phyloP scores from a whole-genome alignment of 2,113 vertebrate species.

The Prietella phreatophila region DNA sequence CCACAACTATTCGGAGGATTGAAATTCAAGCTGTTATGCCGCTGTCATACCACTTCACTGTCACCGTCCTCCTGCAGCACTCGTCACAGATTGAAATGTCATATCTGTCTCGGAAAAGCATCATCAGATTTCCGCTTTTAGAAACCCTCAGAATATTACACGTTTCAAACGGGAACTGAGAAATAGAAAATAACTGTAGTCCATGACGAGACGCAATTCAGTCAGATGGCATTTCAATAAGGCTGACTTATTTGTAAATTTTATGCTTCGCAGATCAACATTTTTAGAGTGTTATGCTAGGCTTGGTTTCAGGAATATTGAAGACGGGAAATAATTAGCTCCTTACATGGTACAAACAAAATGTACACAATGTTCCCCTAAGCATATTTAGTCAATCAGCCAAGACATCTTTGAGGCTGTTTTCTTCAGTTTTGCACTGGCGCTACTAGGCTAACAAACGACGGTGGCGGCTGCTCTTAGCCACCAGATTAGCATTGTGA shows the following conservation, averaged over 20 bases:
- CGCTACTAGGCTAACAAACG: not conserved
- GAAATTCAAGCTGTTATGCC: conserved; percentile 18
- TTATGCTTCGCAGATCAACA: conserved; percentile 31
- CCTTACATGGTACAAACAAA: not conserved
- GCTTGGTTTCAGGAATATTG: conserved; percentile 2
- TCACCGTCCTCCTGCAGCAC: not conserved
- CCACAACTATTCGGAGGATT: conserved; percentile 9
- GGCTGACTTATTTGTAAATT: conserved; percentile 21
- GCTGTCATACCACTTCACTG: not conserved
- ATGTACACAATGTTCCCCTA: not conserved
- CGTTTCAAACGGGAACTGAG: not conserved
- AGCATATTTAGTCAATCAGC: not conserved
- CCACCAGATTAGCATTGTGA: not conserved
- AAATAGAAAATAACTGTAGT: not conserved
- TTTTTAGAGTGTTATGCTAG: not conserved
- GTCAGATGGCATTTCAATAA: conserved; percentile 7
- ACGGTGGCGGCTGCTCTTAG: not conserved
- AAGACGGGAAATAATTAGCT: conserved; percentile 4
- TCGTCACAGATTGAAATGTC: conserved; percentile 30
- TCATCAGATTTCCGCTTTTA: conserved; percentile 8
- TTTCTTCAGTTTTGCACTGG: not conserved
- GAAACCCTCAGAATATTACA: not conserved
- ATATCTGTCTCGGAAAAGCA: conserved; percentile 13
- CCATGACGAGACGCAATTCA: not conserved
- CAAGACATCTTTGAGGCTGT: not conserved